Conservation (phyloP, 2,113 vertebrate genomes). For the Vidua macroura region DNA sequence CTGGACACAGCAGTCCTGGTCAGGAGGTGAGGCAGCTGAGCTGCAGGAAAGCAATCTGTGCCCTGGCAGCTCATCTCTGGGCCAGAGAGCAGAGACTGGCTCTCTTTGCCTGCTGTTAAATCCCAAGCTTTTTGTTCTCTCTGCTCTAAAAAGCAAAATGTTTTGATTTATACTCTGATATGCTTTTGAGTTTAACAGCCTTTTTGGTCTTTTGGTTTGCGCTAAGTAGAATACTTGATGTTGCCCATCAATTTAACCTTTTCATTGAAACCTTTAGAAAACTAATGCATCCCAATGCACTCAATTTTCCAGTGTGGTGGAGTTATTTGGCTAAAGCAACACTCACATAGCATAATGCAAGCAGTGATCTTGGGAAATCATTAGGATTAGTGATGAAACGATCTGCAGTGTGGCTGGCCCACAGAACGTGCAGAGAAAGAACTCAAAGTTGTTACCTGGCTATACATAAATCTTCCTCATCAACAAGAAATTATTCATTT, state of each 20-base stretch:
- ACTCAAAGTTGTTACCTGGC: neutral
- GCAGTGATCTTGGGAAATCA: neutral
- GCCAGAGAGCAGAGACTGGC: neutral
- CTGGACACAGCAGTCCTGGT: rapidly evolving
- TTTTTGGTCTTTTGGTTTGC: neutral
- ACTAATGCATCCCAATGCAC: neutral
- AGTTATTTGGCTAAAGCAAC: conserved; percentile 10
- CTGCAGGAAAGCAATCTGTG: neutral
- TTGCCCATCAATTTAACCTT: neutral
- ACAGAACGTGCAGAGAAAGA: neutral
- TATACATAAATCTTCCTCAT: neutral
- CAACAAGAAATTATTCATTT: neutral
- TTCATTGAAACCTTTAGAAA: neutral
- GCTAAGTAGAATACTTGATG: neutral
- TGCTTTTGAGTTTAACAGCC: neutral
- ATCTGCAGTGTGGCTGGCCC: neutral
- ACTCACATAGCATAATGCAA: neutral
- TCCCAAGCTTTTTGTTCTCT: neutral
- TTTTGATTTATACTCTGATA: neutral
- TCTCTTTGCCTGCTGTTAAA: neutral
- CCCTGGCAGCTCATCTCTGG: neutral
- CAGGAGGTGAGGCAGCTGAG: neutral
- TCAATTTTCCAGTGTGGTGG: neutral
- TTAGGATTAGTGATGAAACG: neutral
- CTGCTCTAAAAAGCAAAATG: neutral